Conservation (phyloP, 2,888 invertebrate genomes). For the Nineta flava region DNA sequence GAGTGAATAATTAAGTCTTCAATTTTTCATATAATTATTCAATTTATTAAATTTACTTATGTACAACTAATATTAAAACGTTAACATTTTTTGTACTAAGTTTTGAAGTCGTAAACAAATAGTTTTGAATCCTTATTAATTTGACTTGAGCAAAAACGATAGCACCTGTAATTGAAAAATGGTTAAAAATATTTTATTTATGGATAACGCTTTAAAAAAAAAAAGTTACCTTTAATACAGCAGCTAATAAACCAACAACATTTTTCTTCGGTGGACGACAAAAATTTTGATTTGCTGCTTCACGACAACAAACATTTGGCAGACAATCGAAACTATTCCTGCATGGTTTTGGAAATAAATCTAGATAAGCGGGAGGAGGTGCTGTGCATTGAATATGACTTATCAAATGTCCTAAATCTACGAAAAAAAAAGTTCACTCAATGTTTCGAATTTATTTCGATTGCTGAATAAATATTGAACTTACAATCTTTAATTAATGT, state of each 20-base stretch:
- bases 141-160: background rate
- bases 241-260: too few relatives aligned
- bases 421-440: conserved; percentile 7
- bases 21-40: too few relatives aligned
- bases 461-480: conserved; percentile 15
- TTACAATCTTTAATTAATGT: conserved; percentile 49
- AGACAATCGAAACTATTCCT: conserved; percentile 58
- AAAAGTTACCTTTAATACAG: too few relatives aligned
- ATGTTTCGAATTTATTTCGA: conserved; percentile 7
- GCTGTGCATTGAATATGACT: conserved; percentile 60
- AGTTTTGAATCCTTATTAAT: conserved; percentile 2
- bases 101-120: too few relatives aligned
- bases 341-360: conserved; percentile 54
- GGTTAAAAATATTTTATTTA: too few relatives aligned
- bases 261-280: conserved; percentile 54
- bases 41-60: too few relatives aligned
- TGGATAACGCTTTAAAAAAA: too few relatives aligned
- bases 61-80: too few relatives aligned
- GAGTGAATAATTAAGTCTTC: too few relatives aligned
- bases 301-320: conserved; percentile 66
- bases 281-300: conserved; percentile 50
- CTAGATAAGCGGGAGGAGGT: conserved; percentile 47
- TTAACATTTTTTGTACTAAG: too few relatives aligned
- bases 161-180: too few relatives aligned
- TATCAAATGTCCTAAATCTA: conserved; percentile 26